Percentiles rank a stretch among this genome's conserved stretches.
phyloP scores from a whole-genome alignment of 2,113 vertebrate species.

The Stigmatopora argus region DNA sequence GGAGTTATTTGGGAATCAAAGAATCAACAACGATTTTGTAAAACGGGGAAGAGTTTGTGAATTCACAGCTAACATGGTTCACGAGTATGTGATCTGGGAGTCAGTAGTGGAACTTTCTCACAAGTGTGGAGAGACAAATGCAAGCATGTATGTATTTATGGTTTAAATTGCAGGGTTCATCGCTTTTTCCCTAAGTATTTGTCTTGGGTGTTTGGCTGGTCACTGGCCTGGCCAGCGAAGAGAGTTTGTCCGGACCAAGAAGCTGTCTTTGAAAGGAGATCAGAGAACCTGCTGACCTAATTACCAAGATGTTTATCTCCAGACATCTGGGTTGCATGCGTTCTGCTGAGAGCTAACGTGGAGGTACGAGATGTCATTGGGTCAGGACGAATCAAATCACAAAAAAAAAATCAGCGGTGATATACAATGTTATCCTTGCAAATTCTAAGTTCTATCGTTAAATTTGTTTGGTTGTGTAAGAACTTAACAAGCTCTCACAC shows the following conservation, averaged over 20 bases:
- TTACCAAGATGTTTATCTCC: conserved; percentile 53
- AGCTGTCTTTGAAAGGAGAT: conserved; percentile 51
- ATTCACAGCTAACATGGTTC: not conserved
- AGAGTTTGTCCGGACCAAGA: conserved; percentile 31
- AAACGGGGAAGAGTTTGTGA: not conserved
- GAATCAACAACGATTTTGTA: not conserved
- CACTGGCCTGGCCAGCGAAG: conserved; percentile 22
- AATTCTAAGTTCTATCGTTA: not conserved
- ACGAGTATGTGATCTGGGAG: conserved; percentile 2
- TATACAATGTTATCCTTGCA: not conserved
- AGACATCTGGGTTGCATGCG: conserved; percentile 38
- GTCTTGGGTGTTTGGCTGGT: conserved; percentile 41
- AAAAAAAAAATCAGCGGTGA: not conserved
- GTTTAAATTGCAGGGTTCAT: conserved; percentile 26
- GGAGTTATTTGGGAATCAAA: not conserved
- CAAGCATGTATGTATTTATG: conserved; percentile 9
- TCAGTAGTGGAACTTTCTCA: conserved; percentile 14
- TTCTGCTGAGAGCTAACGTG: conserved; percentile 31
- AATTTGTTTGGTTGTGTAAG: not conserved
- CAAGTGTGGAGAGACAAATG: conserved; percentile 6
- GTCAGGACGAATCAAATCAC: conserved; percentile 14
- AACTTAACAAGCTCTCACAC: not conserved
- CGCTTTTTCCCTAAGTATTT: conserved; percentile 55
- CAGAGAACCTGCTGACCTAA: conserved; percentile 49
- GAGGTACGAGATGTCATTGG: conserved; percentile 12